These are phyloP conservation scores for Physocephala rufipes DNA, from an alignment of 2,888 invertebrate species.

Conservation along the genomic window DNA sequence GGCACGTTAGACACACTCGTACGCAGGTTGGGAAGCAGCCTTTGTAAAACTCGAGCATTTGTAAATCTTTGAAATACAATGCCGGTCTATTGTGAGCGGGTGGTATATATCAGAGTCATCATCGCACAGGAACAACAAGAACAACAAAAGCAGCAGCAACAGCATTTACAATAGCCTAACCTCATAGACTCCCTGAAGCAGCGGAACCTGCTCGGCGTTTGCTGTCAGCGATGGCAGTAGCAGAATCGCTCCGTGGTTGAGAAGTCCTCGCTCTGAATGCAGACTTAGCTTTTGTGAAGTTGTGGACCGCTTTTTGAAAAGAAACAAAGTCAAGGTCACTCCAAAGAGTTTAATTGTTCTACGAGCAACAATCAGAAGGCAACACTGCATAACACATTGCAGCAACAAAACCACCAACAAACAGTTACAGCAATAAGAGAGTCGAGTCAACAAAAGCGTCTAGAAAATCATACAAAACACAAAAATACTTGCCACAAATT, in stretches of 20 bases:
- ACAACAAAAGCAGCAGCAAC: too few species aligned
- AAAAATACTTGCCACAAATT: constrained; percentile 33
- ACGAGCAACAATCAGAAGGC: constrained; percentile 40
- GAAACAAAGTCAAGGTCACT: constrained; percentile 66
- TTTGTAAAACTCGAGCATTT: neutral
- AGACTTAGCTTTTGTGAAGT: constrained; percentile 22
- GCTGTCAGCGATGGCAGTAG: constrained; percentile 8
- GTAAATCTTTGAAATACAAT: constrained; percentile 12
- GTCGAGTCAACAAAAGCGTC: constrained; percentile 20
- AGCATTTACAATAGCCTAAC: too few species aligned
- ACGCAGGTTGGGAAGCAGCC: constrained; percentile 18
- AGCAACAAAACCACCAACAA: too few species aligned
- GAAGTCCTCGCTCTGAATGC: constrained; percentile 43
- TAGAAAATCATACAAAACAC: constrained; percentile 34
- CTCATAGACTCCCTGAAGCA: constrained; percentile 28
- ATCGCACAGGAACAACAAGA: neutral
- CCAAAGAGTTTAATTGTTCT: constrained; percentile 66
- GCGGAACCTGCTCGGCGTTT: constrained; percentile 7
- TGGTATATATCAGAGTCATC: neutral
- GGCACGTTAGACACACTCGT: too few species aligned
- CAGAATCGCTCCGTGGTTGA: constrained; percentile 40
- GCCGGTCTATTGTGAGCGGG: constrained; percentile 21
- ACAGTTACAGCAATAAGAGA: constrained; percentile 9
- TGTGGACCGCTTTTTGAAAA: constrained; percentile 44
- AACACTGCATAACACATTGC: constrained; percentile 25